Conservation (phyloP, 2,113 vertebrate genomes). For the Macaca nemestrina region DNA sequence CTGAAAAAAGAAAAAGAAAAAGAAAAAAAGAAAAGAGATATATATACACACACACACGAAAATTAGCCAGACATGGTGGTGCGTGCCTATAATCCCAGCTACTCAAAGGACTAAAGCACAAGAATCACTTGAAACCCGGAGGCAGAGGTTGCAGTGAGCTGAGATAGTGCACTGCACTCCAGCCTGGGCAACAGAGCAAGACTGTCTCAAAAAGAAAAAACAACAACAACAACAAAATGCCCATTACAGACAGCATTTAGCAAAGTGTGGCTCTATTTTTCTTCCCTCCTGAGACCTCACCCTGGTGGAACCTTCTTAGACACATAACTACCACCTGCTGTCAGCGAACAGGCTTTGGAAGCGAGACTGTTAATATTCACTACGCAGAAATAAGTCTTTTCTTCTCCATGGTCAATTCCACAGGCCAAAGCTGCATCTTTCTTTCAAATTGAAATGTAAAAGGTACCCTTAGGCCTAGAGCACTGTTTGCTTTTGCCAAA, state of each 20-base stretch:
- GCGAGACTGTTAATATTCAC: not conserved
- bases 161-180: no score
- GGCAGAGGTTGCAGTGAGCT: no score
- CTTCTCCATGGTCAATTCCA: not conserved
- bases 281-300: not conserved
- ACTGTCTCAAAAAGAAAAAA: no score
- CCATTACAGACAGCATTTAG: not conserved
- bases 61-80: no score
- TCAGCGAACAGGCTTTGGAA: not conserved
- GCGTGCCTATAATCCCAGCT: no score
- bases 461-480: not conserved
- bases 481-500: conserved; percentile 48
- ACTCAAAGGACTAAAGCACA: no score
- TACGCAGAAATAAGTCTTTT: not conserved
- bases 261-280: not conserved
- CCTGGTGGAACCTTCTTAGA: not conserved
- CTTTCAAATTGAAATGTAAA: conserved; percentile 25
- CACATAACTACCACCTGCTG: not conserved
- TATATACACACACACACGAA: no score
- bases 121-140: no score
- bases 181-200: no score
- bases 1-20: no score
- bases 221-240: not conserved
- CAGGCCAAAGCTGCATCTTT: not conserved
- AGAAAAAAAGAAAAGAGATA: no score